A percentile compares a stretch with the other conserved stretches of the same genome.
Evolutionary conservation across 1,140 invertebrate genomes (phyloP).

Genomic region (Nephotettix cincticeps): DNA sequence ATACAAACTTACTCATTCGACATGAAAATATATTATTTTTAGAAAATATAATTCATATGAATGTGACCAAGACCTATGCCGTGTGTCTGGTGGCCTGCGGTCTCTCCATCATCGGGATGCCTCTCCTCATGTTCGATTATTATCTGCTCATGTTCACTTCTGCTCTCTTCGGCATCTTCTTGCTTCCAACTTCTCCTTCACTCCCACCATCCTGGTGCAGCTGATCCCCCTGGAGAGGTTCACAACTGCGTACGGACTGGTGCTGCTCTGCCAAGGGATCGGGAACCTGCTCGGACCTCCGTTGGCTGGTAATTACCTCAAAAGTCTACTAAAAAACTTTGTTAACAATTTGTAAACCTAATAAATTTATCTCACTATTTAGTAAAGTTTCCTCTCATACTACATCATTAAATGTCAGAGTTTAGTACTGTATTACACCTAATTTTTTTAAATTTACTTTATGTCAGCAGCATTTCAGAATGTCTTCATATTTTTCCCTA

Average conservation of each 20-base stretch:
- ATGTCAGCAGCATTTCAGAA: no score
- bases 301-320: conserved; percentile 54
- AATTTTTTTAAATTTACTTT: no score
- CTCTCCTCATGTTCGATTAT: conserved; percentile 63
- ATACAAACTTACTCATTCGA: no score
- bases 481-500: no score
- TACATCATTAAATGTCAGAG: no score
- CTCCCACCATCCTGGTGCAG: conserved; percentile 82
- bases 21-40: no score
- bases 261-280: conserved; percentile 81
- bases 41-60: no score
- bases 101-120: conserved; percentile 66
- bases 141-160: conserved; percentile 50
- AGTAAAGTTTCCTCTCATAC: no score
- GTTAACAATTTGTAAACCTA: no score
- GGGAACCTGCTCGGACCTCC: conserved; percentile 67
- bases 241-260: conserved; percentile 85
- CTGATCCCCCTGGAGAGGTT: conserved; percentile 77
- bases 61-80: conserved; percentile 78
- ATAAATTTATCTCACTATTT: no score
- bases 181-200: conserved; percentile 87
- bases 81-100: conserved; percentile 76
- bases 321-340: no score
- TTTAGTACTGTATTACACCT: no score
- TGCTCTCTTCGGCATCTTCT: conserved; percentile 76